Evolutionary conservation across 2,113 vertebrate genomes (phyloP).

Genomic region (Microcebus murinus): DNA sequence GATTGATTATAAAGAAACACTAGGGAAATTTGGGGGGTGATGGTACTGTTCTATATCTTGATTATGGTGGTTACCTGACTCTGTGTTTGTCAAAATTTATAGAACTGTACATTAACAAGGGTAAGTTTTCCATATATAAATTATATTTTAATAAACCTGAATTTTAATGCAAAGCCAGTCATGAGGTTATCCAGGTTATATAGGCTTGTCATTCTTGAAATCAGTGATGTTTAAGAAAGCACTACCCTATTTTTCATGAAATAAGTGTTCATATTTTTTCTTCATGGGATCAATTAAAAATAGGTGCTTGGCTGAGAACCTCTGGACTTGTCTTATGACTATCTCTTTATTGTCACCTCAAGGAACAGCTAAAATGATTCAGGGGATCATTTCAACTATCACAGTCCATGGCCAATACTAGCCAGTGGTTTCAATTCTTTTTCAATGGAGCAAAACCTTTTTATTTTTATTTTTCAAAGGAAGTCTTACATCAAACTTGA

Average conservation of each 20-base stretch:
- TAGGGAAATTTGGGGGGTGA: not conserved
- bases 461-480: not conserved
- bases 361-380: not conserved
- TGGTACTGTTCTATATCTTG: not conserved
- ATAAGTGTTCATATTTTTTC: not conserved
- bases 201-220: not conserved
- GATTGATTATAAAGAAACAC: not conserved
- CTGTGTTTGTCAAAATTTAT: not conserved
- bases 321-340: not conserved
- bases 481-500: not conserved
- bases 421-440: not conserved
- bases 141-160: not conserved
- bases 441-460: not conserved
- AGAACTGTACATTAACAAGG: not conserved
- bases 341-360: not conserved
- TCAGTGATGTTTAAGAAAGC: not conserved
- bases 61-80: not conserved
- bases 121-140: not conserved
- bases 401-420: not conserved
- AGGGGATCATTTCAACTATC: not conserved
- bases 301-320: not conserved
- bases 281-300: not conserved
- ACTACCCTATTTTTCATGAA: not conserved
- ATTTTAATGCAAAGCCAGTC: not conserved
- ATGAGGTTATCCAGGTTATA: not conserved